Evolutionary conservation across 2,113 vertebrate genomes (phyloP), one percentile per base, ranked within the genome.

Genomic region (Rhinopomastus cyanomelas): DNA sequence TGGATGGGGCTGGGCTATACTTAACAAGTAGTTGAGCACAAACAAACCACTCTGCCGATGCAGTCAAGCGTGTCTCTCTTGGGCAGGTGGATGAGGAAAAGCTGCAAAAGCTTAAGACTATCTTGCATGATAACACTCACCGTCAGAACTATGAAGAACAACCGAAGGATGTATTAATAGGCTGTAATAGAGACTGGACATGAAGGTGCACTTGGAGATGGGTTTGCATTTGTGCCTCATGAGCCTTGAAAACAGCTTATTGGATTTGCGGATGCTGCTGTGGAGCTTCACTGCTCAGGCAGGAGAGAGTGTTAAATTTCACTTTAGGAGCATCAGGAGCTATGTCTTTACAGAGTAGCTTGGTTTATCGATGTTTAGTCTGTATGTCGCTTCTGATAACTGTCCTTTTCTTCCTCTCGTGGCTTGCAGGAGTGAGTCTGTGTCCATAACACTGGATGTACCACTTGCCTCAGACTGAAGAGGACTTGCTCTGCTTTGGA

Each of bases 401-500:
- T 87, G 55, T 79, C 23, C 2, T 36, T 78, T 89, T 86, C 39
- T 80, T 72, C 10, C 7, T 85, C 30, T 86, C 37, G 87, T 68
- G 71, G 10, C 72, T 94, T 95, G 34, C 92, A 97, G 97, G 95
- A 94, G 79, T 95, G 75, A 90, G 89, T 95, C 85, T 92, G 85
- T 69, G 84, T 90, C 68, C 60, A 66, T 94, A 77, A 92, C 74
- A 5, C 94, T 96, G 96, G 96, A 96, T 96, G 96, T 94, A 73
- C 81, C 46, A 11, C 87, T 94, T 93, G 96, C 81, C 89, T 95
- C 89, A 88, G 96, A 97, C 96, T 87, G 94, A 96, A 96, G 93
- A 95, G 96, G 92, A 97, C 91, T 96, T 81, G 92, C 77, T 96
- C 95, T 91, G 6, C 78, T 96, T 95, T 95, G 93, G 96, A 98